phyloP scores from a whole-genome alignment of 2,797 vertebrate species.

The Arnoldichthys spilopterus region DNA sequence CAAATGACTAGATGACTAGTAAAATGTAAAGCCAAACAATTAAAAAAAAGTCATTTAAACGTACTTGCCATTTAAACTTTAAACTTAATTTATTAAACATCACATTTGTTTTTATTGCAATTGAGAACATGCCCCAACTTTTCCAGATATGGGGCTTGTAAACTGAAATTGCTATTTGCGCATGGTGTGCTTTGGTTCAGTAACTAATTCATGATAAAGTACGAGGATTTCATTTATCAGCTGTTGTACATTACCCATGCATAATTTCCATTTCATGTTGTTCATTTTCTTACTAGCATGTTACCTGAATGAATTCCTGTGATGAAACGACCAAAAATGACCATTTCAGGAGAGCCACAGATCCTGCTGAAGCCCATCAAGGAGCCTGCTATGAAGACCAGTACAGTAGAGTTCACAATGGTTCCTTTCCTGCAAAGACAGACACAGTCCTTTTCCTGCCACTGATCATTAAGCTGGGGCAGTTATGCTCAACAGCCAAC shows the following conservation, averaged over 20 bases:
- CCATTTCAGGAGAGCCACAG: conserved; percentile 87
- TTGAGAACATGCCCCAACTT: no score
- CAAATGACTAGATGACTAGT: no score
- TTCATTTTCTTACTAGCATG: background rate
- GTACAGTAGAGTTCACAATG: conserved; percentile 80
- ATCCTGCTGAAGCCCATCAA: conserved; percentile 88
- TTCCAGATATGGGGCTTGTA: no score
- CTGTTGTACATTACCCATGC: no score
- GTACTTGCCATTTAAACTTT: no score
- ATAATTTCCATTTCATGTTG: no score
- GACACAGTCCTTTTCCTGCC: conserved; percentile 46
- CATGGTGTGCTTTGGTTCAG: background rate
- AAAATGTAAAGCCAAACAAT: no score
- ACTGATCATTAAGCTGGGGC: conserved; percentile 59
- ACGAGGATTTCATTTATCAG: no score
- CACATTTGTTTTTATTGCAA: no score
- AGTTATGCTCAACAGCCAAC: conserved; percentile 57
- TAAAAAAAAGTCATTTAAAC: no score
- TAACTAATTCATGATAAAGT: background rate
- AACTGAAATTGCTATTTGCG: background rate
- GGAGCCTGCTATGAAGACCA: conserved; percentile 81
- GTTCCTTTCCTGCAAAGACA: conserved; percentile 81
- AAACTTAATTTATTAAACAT: no score
- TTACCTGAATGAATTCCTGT: conserved; percentile 90
- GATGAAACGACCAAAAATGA: conserved; percentile 86